Base-by-base conservation (phyloP, 2,888 invertebrate species). In the Ormyrus nitidulus region DNA sequence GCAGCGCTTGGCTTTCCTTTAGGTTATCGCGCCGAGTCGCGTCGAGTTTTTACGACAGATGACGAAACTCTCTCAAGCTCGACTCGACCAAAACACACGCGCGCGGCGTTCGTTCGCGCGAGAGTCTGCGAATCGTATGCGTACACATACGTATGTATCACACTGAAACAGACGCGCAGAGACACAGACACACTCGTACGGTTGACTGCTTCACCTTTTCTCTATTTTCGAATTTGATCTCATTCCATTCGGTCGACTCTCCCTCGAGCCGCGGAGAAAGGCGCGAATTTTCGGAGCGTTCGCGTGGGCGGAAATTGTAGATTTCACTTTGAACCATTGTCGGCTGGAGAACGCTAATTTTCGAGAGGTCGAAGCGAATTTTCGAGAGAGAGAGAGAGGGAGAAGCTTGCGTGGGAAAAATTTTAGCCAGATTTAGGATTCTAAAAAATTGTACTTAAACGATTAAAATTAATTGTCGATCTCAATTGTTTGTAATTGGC, bases 221-320 rank as follows among this genome's bases (percentile, higher is more conserved):
- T 78, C 77, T 83, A 19, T 19, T 83, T 78, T 84, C 56, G 34
- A 82, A 79, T 81, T 81, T 81, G 82, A 84, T 84, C 82, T 82
- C 81, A 83, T 77, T 72, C 70, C 77, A 69, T 49, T 79, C 71
- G 64, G 65, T 77, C 79, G 74, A 49, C 81, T 79, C 81, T 81
- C 75, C 80, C 82, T 82, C 54, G 49, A 11, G 46, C 19, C 44
- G 11, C 49, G 10, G 53, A 9, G 8, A 73, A 64, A 19, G n/a
- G 48, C 34, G 56, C 46, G 34, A 7, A 10, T 62, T 56, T 77
- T 54, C 51, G 7, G 6, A 51, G 0, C 49, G 9, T 1, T 19
- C 19, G 19, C 19, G 19, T 1, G 19, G 19, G 1, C 19, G 19
- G 19, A 1, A 19, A 19, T 19, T 19, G 19, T 19, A 1, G 1